Base-by-base conservation (phyloP, 2,888 invertebrate genomes). In the Scaptomyza parva region DNA sequence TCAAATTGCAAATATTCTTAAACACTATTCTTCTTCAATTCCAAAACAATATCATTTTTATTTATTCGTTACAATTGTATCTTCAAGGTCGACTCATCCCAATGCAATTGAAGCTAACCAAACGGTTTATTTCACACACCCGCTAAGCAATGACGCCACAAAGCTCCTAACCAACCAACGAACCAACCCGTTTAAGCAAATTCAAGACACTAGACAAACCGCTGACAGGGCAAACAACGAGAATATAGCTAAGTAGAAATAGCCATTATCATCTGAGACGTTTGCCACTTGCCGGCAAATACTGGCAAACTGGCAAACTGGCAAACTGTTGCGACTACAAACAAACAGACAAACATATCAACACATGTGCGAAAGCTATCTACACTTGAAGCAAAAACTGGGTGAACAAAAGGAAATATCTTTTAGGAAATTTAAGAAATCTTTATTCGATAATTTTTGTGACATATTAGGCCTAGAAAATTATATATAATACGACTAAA, bases 161-260 rank as follows among this genome's bases (percentile, higher is more conserved):
- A n/a, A n/a, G n/a, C n/a, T n/a, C n/a, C n/a, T n/a, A n/a, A 2
- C 59, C 24, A 39, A 35, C 35, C 14, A 37, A 35, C 17, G n/a
- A n/a, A n/a, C n/a, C n/a, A n/a, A n/a, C 37, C 7, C 35, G 35
- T 17, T 37, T 17, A 37, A 8, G 22, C 44, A 39, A 48, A 44
- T 41, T 26, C 24, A 37, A 51, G 14, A 3, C 43, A 20, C 17
- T 39, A 28, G 51, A 62, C 17, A 37, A 37, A 47, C 26, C 28
- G 65, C 45, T 72, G 60, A 64, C 59, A 63, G 51, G 30, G 53
- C 55, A 58, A 47, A 33, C 22, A 45, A 63, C 22, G 39, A 28
- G n/a, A n/a, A n/a, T n/a, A n/a, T n/a, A 44, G 18, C 12, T 33
- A 51, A 18, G 26, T 41, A 40, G 40, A 67, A 78, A 71, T 44